Base-by-base conservation (phyloP, 2,888 invertebrate genomes). In the Meiosimyza decipiens region DNA sequence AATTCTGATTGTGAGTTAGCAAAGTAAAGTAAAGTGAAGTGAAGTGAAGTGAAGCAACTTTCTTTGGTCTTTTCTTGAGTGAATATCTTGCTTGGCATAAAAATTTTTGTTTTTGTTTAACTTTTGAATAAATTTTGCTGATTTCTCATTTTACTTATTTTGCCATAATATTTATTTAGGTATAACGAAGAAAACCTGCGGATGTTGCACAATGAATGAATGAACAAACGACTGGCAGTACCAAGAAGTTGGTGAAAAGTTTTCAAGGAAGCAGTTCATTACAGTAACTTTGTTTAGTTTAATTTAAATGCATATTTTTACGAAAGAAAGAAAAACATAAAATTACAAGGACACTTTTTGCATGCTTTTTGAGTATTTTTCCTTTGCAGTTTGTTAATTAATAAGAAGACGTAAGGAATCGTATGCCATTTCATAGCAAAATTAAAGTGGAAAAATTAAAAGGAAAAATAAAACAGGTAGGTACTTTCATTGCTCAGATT, bases 211-310 rank as follows among this genome's bases (percentile, higher is more conserved):
- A 18, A 22, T 18, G 6, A 16, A 18, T 16, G 28, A 47, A 33
- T 63, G 54, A 62, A 54, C 52, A 51, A 40, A 70, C 18, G 57
- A 55, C 40, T 52, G 62, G 40, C 52, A 47, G 70, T 52, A 70
- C 50, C 60, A 52, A 33, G 63, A 62, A 63, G 60, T 47, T 22
- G 13, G 6, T 18, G 5, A 60, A 62, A 62, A 62, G 47, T 62
- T 62, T 47, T 9, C n/a, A 40, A 40, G 40, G 40, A 40, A 40
- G 28, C 62, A 47, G 62, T 62, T 47, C 47, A 47, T 62, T 62
- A 62, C n/a, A 47, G 62, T 16, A 40, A 15, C 16, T n/a, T 33
- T 62, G 57, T 65, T 50, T 57, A 50, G 55, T 16, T 65, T 33
- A 49, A 50, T 71, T 71, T 64, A 16, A 50, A 47, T 64, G 55